Evolutionary conservation across 2,797 vertebrate genomes (phyloP), one percentile per base, ranked within the genome.

Genomic region (Artibeus jamaicensis): DNA sequence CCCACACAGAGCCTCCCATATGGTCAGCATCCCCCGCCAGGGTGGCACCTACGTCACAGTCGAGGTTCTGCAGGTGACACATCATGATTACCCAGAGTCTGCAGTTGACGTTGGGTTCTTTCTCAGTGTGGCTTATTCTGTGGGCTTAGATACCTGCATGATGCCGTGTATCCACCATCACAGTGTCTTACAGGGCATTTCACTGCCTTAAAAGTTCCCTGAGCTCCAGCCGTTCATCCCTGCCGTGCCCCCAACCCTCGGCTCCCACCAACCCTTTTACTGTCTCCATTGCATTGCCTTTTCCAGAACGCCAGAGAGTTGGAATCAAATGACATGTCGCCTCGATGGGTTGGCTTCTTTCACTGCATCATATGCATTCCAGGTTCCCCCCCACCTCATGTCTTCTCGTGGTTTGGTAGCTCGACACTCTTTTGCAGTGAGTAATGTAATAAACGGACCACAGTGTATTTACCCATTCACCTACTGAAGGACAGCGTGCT

Each of bases 161-260:
- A 21, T 74, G 74, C 4, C 2, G 0, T 26, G n/a, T 26, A 1
- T 26, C 55, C 9, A 9, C 57, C 68, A 9, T 42, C n/a, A 9
- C 14, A 3, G 11, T 12, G 1, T 1, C 19, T 7, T 2, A 2
- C 5, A 6, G 59, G 83, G 59, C 5, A 5, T 76, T 57, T 82
- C 76, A 46, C 6, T 29, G 11, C 48, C 67, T 26, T 55, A 4
- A 32, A 88, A n/a, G 46, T 55, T 11, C 44, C 39, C 37, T 55
- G 22, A 37, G 73, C 2, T 15, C 42, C 55, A 1, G 4, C 32
- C 9, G 0, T 22, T 37, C 9, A 1, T 48, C 6, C 5, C 0
- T 5, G 4, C 3, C 9, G 37, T 7, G 74, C 32, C 14, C 6
- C 7, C 6, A 34, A 2, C 19, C 14, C 24, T 57, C 8, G 19